Evolutionary conservation across 1,140 invertebrate species (phyloP).

Genomic region (Drosophila virilis): DNA sequence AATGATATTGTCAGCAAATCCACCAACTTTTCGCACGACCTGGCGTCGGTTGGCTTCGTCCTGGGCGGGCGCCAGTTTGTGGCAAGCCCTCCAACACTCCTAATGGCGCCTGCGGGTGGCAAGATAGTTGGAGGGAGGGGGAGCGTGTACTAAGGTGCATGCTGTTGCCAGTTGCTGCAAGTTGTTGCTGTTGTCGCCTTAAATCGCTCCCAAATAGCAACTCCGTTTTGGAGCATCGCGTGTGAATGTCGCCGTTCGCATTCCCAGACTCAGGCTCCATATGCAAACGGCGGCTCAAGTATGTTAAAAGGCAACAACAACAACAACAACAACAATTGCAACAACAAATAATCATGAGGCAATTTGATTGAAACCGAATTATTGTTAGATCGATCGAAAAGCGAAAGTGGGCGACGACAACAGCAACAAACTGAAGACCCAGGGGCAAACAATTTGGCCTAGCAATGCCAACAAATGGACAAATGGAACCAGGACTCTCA

Average conservation of each 20-base stretch:
- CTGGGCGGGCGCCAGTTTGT: slow-evolving; percentile 46
- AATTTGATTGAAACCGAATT: slow-evolving; percentile 77
- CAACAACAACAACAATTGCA: slow-evolving; percentile 48
- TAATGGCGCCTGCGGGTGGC: slow-evolving; percentile 7
- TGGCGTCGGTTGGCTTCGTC: slow-evolving; percentile 23
- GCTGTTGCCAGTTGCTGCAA: slow-evolving; percentile 7
- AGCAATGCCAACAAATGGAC: slow-evolving; percentile 60
- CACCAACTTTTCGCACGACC: slow-evolving; percentile 17
- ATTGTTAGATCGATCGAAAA: slow-evolving; percentile 82
- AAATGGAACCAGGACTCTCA: slow-evolving; percentile 53
- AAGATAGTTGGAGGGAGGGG: no score
- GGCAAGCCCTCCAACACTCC: slow-evolving; percentile 11
- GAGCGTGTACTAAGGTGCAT: slow-evolving; percentile 1
- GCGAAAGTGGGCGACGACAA: slow-evolving; percentile 60
- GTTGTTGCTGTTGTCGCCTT: slow-evolving; percentile 5
- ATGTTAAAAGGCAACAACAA: slow-evolving; percentile 56
- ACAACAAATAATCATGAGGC: slow-evolving; percentile 57
- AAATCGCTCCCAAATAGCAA: background rate
- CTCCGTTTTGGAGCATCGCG: slow-evolving; percentile 27
- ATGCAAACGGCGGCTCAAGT: slow-evolving; percentile 64
- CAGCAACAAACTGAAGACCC: slow-evolving; percentile 11
- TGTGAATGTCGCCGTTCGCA: slow-evolving; percentile 25
- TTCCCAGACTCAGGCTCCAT: slow-evolving; percentile 36
- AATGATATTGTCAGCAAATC: slow-evolving; percentile 34
- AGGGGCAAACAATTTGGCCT: slow-evolving; percentile 52